These are phyloP conservation scores for Mirza zaza DNA, from an alignment of 2,113 vertebrate species.

Conservation along the genomic window DNA sequence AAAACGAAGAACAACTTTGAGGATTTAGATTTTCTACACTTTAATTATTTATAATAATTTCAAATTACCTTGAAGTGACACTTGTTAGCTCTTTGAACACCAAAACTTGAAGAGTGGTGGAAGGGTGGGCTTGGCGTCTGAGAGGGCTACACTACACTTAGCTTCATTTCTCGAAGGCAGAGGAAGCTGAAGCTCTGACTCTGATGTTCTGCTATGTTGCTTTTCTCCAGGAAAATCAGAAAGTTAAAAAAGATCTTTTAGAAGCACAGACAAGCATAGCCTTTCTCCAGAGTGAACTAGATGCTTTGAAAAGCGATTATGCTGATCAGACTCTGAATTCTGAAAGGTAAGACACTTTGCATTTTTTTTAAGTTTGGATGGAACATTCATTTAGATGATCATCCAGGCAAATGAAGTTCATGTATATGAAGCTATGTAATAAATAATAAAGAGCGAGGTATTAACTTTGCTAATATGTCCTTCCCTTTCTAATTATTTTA, in stretches of 20 bases:
- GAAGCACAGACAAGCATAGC: slow-evolving; percentile 95
- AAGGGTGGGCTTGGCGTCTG: too few species aligned
- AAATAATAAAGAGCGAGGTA: not conserved
- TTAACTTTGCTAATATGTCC: not conserved
- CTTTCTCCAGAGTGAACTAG: slow-evolving; percentile 95
- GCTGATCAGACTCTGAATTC: slow-evolving; percentile 93
- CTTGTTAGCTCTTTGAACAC: not conserved
- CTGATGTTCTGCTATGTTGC: not conserved
- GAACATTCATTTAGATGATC: not conserved
- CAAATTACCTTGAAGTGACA: not conserved
- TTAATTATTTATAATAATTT: slow-evolving; percentile 16
- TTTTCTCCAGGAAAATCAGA: slow-evolving; percentile 93
- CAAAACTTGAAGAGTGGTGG: not conserved
- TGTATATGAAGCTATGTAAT: not conserved
- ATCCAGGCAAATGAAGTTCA: not conserved
- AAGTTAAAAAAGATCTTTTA: slow-evolving; percentile 94
- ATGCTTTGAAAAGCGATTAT: slow-evolving; percentile 94
- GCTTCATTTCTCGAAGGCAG: not conserved
- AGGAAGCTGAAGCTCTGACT: not conserved
- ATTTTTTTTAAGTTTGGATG: not conserved
- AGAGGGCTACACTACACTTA: fast-evolving
- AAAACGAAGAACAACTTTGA: not conserved
- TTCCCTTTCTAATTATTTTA: slow-evolving; percentile 4
- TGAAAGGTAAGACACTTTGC: slow-evolving; percentile 87
- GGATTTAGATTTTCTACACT: slow-evolving; percentile 2